phyloP scores from a whole-genome alignment of 1,140 invertebrate genomes.

The Trinorchestia longiramus region DNA sequence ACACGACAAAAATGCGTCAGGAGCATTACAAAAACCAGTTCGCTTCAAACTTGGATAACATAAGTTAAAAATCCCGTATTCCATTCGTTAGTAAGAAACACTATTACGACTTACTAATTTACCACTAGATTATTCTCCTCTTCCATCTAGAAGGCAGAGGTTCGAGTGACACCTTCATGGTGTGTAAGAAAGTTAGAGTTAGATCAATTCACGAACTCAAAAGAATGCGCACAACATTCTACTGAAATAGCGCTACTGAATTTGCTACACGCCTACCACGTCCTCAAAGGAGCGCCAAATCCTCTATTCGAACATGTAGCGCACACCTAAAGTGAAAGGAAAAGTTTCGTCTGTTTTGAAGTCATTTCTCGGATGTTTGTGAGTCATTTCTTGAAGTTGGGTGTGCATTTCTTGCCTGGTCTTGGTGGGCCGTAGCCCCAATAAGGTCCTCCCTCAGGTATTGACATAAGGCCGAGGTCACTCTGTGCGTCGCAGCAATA shows the following conservation, averaged over 20 bases:
- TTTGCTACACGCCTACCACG: background rate
- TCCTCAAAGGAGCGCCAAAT: background rate
- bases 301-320: background rate
- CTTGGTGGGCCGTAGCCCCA: background rate
- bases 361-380: slow-evolving; percentile 8
- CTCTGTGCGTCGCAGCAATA: background rate
- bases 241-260: background rate
- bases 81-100: no score
- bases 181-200: background rate
- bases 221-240: background rate
- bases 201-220: background rate
- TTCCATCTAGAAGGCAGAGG: background rate
- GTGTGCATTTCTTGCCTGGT: background rate
- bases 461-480: slow-evolving; percentile 25
- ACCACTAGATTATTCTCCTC: background rate
- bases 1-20: background rate
- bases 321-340: background rate
- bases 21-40: background rate
- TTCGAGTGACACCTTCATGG: background rate
- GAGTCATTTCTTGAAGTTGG: slow-evolving; percentile 28
- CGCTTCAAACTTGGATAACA: no score
- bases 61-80: no score
- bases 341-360: background rate
- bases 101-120: no score
- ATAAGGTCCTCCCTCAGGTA: slow-evolving; percentile 7